A percentile compares a stretch with the other conserved stretches of the same genome.
phyloP scores from a whole-genome alignment of 2,113 vertebrate species.

The Megalops atlanticus region DNA sequence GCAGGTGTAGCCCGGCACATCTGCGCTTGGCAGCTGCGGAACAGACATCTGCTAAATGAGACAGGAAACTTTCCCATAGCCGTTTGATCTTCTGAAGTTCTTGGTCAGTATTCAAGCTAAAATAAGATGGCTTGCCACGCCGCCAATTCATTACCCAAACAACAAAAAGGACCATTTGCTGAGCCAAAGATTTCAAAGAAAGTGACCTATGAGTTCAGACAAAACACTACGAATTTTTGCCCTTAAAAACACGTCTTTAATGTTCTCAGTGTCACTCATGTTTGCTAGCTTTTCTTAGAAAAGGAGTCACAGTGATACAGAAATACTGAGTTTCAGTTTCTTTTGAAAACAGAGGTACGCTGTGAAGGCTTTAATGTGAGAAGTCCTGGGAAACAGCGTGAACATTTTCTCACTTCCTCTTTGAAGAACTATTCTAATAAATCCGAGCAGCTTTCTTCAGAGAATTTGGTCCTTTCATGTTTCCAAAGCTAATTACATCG shows the following conservation, averaged over 20 bases:
- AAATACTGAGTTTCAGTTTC: background rate
- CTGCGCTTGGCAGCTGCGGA: background rate
- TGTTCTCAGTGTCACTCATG: too few species aligned
- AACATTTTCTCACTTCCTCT: background rate
- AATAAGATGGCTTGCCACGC: background rate
- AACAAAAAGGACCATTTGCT: background rate
- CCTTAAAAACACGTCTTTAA: too few species aligned
- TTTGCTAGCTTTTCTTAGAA: too few species aligned
- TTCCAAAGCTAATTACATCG: constrained; percentile 27
- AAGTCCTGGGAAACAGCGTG: constrained; percentile 5
- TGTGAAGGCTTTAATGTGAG: background rate
- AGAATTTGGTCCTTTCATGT: background rate
- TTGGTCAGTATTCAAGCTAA: background rate
- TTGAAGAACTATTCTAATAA: constrained; percentile 17
- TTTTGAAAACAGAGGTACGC: background rate
- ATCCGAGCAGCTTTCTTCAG: constrained; percentile 16
- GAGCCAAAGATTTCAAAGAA: background rate
- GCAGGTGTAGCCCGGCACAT: background rate
- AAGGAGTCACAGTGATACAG: too few species aligned
- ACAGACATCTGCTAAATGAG: background rate
- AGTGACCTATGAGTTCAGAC: too few species aligned
- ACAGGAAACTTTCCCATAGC: background rate
- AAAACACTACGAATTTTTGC: too few species aligned
- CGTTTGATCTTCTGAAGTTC: background rate
- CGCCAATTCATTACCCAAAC: background rate